Conservation (phyloP, 2,888 invertebrate genomes). For the Peribatodes rhomboidaria region DNA sequence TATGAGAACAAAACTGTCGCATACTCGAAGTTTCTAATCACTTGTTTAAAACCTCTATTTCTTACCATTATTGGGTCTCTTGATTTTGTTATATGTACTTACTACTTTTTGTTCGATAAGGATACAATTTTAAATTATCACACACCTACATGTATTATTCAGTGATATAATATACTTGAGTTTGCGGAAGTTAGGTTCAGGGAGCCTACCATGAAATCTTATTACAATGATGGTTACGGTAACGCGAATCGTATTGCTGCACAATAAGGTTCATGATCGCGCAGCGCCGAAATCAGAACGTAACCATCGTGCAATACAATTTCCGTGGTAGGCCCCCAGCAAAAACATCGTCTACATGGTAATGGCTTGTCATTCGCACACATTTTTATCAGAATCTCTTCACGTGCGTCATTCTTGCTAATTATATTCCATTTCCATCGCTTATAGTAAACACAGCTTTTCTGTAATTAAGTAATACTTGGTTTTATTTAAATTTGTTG, state of each 20-base stretch:
- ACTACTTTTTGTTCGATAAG: neutral
- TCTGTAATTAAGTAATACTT: constrained; percentile 5
- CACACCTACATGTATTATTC: neutral
- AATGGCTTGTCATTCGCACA: constrained; percentile 18
- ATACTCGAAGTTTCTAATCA: neutral
- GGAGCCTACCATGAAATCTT: no score
- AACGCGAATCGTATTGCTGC: no score
- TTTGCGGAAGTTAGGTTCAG: constrained; percentile 9
- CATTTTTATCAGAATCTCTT: constrained; percentile 36
- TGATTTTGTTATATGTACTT: neutral
- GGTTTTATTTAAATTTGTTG: constrained; percentile 15
- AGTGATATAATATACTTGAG: neutral
- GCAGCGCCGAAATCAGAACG: no score
- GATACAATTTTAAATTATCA: neutral
- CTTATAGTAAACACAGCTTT: constrained; percentile 12
- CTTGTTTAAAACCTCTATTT: neutral
- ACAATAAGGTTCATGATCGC: no score
- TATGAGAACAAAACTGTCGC: constrained; percentile 3
- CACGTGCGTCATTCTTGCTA: constrained; percentile 20
- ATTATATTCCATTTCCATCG: constrained; percentile 18
- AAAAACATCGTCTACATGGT: constrained; percentile 16
- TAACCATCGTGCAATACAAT: no score
- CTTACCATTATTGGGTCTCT: neutral
- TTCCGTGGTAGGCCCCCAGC: no score
- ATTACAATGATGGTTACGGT: no score